phyloP scores from a whole-genome alignment of 2,888 invertebrate species.

The Drosophila subsilvestris region DNA sequence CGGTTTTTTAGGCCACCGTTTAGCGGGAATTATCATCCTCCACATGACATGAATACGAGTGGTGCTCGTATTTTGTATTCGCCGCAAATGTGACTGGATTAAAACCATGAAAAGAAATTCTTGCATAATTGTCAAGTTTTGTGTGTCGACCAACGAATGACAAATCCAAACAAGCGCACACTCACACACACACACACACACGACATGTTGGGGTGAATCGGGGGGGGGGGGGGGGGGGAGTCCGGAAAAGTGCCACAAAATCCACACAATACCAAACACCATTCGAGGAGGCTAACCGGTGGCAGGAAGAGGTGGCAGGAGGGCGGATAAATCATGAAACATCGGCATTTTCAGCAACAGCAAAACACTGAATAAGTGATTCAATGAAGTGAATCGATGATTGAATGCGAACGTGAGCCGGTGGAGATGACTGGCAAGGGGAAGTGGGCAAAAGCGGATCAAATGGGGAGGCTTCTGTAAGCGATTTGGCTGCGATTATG shows the following conservation, averaged over 20 bases:
- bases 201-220: slow-evolving; percentile 2
- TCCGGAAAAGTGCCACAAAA: slow-evolving; percentile 63
- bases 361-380: slow-evolving; percentile 71
- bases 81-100: slow-evolving; percentile 59
- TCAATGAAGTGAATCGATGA: slow-evolving; percentile 73
- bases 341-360: slow-evolving; percentile 53
- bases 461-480: slow-evolving; percentile 26
- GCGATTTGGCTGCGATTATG: slow-evolving; percentile 38
- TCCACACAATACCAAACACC: slow-evolving; percentile 73
- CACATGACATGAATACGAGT: slow-evolving; percentile 14
- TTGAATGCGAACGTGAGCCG: slow-evolving; percentile 52
- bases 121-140: slow-evolving; percentile 68
- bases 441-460: background rate
- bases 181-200: slow-evolving; percentile 4
- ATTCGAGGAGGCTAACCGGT: slow-evolving; percentile 9
- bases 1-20: slow-evolving; percentile 2
- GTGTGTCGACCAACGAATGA: slow-evolving; percentile 55
- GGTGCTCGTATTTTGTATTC: slow-evolving; percentile 11
- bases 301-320: slow-evolving; percentile 8
- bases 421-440: background rate
- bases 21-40: background rate
- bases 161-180: slow-evolving; percentile 40
- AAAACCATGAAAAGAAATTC: slow-evolving; percentile 50
- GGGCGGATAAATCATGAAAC: slow-evolving; percentile 30
- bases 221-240: slow-evolving; percentile 11